Base-by-base conservation (phyloP, 2,113 vertebrate species). In the Abramis brama region DNA sequence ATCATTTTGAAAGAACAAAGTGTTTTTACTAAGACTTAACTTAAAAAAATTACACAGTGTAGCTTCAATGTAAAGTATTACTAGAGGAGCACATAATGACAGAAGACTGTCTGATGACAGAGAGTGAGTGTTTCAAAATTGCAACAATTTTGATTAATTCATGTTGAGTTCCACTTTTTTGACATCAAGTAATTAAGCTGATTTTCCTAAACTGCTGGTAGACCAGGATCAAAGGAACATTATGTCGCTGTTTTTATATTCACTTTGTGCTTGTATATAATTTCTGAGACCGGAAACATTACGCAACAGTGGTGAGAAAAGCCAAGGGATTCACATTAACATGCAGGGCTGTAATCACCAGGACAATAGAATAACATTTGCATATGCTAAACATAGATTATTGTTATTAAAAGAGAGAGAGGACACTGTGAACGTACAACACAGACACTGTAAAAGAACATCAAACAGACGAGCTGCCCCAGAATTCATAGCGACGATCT, bases 351-450 rank as follows among this genome's bases (percentile, higher is more conserved):
- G 27, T 70, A 52, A 77, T 70, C 55, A 62, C 27, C 57, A 33
- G 73, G 10, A 76, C 80, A 68, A 70, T 59, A 77, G 27, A 78
- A 30, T 12, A 80, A 71, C 50, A 77, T 85, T 84, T 75, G 57
- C 83, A 78, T 79, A 25, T 52, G 52, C 64, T 73, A 60, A 76
- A 86, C 45, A 87, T 23, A 27, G 55, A 68, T 30, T 43, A 33
- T 64, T 27, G 62, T 64, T 57, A 78, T 12, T 23, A 81, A 74
- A 47, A 19, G 47, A 80, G 75, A 71, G 60, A 60, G 80, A 84
- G 52, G 71, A 80, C n/a, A 64, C 11, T 23, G 30, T 59, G 76
- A 60, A 43, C 12, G 7, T 68, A 27, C 45, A 45, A 17, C 21
- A 68, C 23, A 27, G 55, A 79, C 15, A 57, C 25, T 77, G 57